Conservation (phyloP, 2,888 invertebrate species). For the Agrochola litura region DNA sequence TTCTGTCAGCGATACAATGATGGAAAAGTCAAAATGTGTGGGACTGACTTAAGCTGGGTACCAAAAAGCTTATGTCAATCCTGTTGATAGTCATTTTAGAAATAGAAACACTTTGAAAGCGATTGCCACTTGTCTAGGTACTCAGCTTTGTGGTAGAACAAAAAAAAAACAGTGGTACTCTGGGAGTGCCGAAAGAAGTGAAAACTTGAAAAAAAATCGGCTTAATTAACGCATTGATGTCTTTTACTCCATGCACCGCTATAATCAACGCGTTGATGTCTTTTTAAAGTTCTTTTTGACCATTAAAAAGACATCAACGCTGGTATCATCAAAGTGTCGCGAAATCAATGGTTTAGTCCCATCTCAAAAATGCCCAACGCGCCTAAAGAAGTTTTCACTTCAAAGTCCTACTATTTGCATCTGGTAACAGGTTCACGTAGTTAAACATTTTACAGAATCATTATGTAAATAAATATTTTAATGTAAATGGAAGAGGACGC, state of each 20-base stretch:
- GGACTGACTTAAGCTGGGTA: background rate
- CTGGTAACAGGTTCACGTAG: background rate
- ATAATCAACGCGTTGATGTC: too few species aligned
- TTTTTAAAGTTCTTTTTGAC: too few species aligned
- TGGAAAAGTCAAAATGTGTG: background rate
- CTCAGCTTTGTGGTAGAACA: background rate
- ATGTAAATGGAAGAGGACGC: background rate
- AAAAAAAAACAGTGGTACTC: background rate
- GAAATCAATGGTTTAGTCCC: too few species aligned
- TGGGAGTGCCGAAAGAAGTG: too few species aligned
- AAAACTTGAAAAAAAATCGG: too few species aligned
- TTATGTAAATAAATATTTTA: too few species aligned
- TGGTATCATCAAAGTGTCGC: too few species aligned
- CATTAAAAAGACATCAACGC: too few species aligned
- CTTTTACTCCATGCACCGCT: too few species aligned
- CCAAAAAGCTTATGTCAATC: background rate
- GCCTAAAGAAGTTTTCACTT: too few species aligned
- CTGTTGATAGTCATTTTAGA: background rate
- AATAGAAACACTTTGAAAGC: background rate
- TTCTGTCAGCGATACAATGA: background rate
- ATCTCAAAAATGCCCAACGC: too few species aligned
- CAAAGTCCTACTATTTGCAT: background rate
- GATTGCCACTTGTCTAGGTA: background rate
- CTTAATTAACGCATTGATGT: too few species aligned
- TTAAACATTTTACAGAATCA: background rate